phyloP scores from a whole-genome alignment of 2,113 vertebrate species.

The Pluvianellus socialis region DNA sequence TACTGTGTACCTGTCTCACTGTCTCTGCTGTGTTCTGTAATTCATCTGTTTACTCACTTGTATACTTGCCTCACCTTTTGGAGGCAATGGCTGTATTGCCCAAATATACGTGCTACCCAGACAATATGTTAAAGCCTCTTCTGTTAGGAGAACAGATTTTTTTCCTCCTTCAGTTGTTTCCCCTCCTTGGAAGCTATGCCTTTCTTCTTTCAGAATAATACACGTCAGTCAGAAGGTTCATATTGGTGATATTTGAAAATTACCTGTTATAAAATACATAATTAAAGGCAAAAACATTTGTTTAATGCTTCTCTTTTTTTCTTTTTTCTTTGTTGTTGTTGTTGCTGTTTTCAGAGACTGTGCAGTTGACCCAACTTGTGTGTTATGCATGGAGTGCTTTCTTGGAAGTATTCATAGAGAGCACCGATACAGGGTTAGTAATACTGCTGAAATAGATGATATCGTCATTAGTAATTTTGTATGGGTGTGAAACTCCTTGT shows the following conservation, averaged over 20 bases:
- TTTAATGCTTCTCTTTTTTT: neutral
- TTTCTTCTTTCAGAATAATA: neutral
- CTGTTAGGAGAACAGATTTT: neutral
- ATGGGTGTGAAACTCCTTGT: neutral
- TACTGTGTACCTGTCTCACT: neutral
- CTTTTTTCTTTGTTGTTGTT: neutral
- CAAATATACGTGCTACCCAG: neutral
- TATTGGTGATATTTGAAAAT: neutral
- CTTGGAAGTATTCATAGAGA: slow-evolving; percentile 92
- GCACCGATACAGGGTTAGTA: slow-evolving; percentile 94
- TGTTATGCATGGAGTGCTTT: slow-evolving; percentile 98
- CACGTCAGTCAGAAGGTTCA: neutral
- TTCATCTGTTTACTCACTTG: neutral
- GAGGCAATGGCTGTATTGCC: neutral
- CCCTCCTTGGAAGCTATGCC: neutral
- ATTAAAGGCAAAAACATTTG: neutral
- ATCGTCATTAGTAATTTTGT: neutral
- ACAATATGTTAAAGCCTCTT: neutral
- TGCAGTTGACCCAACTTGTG: slow-evolving; percentile 96
- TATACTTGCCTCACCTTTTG: neutral
- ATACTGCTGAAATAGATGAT: neutral
- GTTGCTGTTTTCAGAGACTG: slow-evolving; percentile 84
- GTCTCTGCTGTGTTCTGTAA: neutral
- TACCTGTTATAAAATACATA: neutral
- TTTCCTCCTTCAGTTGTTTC: neutral